These are phyloP conservation scores for Belgica antarctica DNA, from an alignment of 2,888 invertebrate species.

Conservation along the genomic window DNA sequence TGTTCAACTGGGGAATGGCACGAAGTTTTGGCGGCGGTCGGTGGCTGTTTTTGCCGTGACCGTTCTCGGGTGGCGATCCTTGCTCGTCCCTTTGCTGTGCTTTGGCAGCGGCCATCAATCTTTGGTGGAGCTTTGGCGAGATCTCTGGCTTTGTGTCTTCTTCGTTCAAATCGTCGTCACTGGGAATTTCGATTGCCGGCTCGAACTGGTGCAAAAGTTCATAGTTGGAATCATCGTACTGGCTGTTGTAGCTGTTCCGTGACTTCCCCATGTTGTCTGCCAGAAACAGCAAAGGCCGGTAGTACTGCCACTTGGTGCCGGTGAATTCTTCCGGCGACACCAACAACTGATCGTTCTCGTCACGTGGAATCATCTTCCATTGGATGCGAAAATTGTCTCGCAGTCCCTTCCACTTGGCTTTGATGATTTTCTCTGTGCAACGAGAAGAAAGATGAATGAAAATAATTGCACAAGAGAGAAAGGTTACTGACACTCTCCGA, in stretches of 20 bases:
- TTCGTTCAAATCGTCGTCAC: constrained; percentile 26
- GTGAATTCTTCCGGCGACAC: constrained; percentile 52
- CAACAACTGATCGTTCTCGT: constrained; percentile 53
- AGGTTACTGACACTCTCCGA: not conserved
- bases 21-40: constrained; percentile 31
- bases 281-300: constrained; percentile 53
- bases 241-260: constrained; percentile 18
- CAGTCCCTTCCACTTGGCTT: constrained; percentile 56
- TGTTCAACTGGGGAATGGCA: constrained; percentile 40
- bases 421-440: constrained; percentile 52
- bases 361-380: constrained; percentile 54
- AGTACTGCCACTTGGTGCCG: constrained; percentile 55
- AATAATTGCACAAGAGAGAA: not conserved
- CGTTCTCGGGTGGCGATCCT: not conserved
- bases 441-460: not conserved
- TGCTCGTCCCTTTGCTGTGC: not conserved
- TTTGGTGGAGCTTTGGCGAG: constrained; percentile 31
- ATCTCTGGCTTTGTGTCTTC: constrained; percentile 36
- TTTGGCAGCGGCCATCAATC: not conserved
- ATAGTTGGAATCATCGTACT: constrained; percentile 30
- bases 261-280: constrained; percentile 49
- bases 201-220: constrained; percentile 33
- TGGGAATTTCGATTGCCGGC: constrained; percentile 40
- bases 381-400: constrained; percentile 55
- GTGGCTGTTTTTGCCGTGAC: not conserved